Base-by-base conservation (phyloP, 2,888 invertebrate species). In the Ceraclea dissimilis region DNA sequence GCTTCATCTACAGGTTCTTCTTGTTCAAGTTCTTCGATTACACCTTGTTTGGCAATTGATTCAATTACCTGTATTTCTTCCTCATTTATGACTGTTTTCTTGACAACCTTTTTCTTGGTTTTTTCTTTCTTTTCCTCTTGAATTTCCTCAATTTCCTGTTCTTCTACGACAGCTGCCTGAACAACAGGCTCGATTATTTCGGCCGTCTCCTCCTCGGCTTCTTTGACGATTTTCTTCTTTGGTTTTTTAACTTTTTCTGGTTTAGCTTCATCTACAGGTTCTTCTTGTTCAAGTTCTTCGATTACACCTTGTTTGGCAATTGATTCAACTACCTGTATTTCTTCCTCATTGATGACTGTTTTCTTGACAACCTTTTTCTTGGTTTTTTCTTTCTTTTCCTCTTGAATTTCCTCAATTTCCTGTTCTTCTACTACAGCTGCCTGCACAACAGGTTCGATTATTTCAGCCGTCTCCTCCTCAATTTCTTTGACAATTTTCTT, bases 401-500 rank as follows among this genome's bases (percentile, higher is more conserved):
- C 71, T 17, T n/a, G 4, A 13, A 43, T 13, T 43, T 43, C 43
- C 43, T 63, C 63, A 2, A 58, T 64, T 26, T 26, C 26, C 5
- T 6, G 57, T 67, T 55, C 46, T 51, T 56, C 51, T 22, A 34
- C n/a, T 16, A 51, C 19, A 2, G 5, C 26, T 26, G n/a, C 26
- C 6, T 47, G 6, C 2, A 47, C 20, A 47, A 18, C 4, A 4
- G 47, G 47, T 47, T 47, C 47, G 11, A 47, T 17, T 2, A 47
- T 18, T 47, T 47, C 47, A 17, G 6, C 11, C 13, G 2, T 73
- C 1, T 69, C 60, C 19, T 71, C 67, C 62, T 75, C 75, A 57
- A 70, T 66, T 55, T 73, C 73, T 1, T 65, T 63, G 1, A 71
- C 76, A 54, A 69, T 70, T 58, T 66, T 68, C 44, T 72, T 71